Conservation (phyloP, 2,113 vertebrate species). For the Corapipo altera region DNA sequence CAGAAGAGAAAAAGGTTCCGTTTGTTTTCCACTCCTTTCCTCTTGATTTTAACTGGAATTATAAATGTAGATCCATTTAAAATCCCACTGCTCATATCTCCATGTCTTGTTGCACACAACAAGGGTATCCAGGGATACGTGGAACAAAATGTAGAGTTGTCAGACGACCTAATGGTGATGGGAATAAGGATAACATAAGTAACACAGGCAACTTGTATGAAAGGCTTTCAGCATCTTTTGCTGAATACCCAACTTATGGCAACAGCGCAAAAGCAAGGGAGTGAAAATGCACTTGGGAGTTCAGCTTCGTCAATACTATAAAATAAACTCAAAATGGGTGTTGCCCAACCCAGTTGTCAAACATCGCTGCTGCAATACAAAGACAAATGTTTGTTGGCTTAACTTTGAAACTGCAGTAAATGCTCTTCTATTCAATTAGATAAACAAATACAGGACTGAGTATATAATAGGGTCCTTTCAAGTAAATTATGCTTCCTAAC, state of each 20-base stretch:
- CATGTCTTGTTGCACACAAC: not conserved
- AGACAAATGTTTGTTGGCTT: conserved; percentile 64
- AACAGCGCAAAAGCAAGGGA: not conserved
- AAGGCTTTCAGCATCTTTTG: not conserved
- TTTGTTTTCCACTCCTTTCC: not conserved
- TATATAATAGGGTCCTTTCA: conserved; percentile 63
- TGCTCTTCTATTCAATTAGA: conserved; percentile 57
- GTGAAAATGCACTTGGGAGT: not conserved
- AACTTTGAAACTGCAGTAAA: conserved; percentile 61
- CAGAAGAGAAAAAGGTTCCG: not conserved
- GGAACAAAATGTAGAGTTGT: not conserved
- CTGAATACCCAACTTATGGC: not conserved
- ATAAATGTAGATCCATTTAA: not conserved
- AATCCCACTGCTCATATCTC: not conserved
- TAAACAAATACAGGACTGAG: conserved; percentile 62
- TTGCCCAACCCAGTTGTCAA: conserved; percentile 50
- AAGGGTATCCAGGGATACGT: not conserved
- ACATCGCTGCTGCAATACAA: not conserved
- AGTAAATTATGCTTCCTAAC: conserved; percentile 64
- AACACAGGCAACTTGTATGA: not conserved
- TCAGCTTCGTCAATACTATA: not conserved
- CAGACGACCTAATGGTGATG: not conserved
- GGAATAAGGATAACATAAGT: not conserved
- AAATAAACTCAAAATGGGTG: conserved; percentile 52
- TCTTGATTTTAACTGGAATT: not conserved